A percentile compares a stretch with the other conserved stretches of the same genome.
Conservation (phyloP, 2,797 vertebrate species). For the Urophycis tenuis region DNA sequence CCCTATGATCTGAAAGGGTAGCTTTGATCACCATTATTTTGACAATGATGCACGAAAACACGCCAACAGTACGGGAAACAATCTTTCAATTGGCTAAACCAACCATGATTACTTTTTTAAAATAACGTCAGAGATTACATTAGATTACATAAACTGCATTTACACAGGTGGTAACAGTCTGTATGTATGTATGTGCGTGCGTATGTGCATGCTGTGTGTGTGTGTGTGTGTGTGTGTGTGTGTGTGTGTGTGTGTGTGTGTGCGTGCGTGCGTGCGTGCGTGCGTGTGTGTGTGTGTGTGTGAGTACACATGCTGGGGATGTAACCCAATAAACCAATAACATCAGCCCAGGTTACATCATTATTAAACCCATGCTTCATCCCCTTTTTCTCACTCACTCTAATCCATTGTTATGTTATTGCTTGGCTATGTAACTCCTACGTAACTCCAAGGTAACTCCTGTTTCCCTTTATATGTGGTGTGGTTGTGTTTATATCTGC, state of each 20-base stretch:
- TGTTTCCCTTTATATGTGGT: constrained; percentile 26
- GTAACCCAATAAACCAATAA: constrained; percentile 5
- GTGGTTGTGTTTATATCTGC: constrained; percentile 8
- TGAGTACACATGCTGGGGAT: constrained; percentile 13
- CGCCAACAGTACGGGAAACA: no score
- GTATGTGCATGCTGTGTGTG: neutral
- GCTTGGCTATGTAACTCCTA: constrained; percentile 13
- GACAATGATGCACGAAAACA: neutral
- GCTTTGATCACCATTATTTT: neutral
- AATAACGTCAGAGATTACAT: neutral
- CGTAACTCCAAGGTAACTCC: constrained; percentile 15
- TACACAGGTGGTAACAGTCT: neutral
- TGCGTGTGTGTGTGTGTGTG: neutral
- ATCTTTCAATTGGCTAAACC: neutral
- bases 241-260: neutral
- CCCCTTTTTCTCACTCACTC: constrained; percentile 15
- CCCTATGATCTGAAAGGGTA: neutral
- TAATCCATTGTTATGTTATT: no score
- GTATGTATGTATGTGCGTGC: neutral
- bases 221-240: neutral
- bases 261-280: neutral
- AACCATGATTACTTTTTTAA: neutral
- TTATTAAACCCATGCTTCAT: constrained; percentile 30
- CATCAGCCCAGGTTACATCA: constrained; percentile 22
- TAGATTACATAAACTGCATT: no score